Evolutionary conservation across 1,140 invertebrate species (phyloP).

Genomic region (Camponotus floridanus): DNA sequence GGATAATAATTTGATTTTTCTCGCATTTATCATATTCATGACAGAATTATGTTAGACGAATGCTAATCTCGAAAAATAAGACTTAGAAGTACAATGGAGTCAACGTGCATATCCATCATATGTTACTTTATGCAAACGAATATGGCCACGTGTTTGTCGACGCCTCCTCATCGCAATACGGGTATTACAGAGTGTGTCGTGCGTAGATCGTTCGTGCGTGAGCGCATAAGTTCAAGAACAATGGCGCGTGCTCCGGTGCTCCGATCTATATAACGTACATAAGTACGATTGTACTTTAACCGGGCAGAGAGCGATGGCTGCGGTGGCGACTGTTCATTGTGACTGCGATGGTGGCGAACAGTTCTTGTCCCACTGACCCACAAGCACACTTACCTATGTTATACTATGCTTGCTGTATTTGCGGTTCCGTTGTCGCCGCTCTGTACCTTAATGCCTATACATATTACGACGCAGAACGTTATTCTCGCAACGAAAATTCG

Average conservation of each 20-base stretch:
- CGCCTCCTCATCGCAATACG: slow-evolving; percentile 14
- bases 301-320: slow-evolving; percentile 67
- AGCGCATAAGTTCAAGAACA: slow-evolving; percentile 84
- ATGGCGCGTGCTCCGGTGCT: slow-evolving; percentile 73
- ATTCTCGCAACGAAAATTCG: slow-evolving; percentile 58
- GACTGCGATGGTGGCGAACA: slow-evolving; percentile 57
- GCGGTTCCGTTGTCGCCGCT: slow-evolving; percentile 60
- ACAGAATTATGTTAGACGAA: slow-evolving; percentile 31
- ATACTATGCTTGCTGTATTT: slow-evolving; percentile 79
- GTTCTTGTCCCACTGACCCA: slow-evolving; percentile 84
- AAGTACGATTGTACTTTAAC: slow-evolving; percentile 79
- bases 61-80: slow-evolving; percentile 16
- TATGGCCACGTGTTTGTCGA: neutral
- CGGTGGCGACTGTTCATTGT: slow-evolving; percentile 57
- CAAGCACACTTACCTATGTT: slow-evolving; percentile 85
- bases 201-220: slow-evolving; percentile 74
- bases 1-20: neutral
- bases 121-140: slow-evolving; percentile 37
- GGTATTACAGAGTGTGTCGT: slow-evolving; percentile 20
- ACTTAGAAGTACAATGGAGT: slow-evolving; percentile 25
- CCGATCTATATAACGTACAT: slow-evolving; percentile 79
- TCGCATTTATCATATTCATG: slow-evolving; percentile 8
- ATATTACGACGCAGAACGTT: slow-evolving; percentile 50
- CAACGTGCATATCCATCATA: slow-evolving; percentile 3
- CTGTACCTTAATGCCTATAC: slow-evolving; percentile 77